A percentile compares a stretch with the other conserved stretches of the same genome.
Conservation (phyloP, 2,797 vertebrate genomes). For the Ispidina lecontei region DNA sequence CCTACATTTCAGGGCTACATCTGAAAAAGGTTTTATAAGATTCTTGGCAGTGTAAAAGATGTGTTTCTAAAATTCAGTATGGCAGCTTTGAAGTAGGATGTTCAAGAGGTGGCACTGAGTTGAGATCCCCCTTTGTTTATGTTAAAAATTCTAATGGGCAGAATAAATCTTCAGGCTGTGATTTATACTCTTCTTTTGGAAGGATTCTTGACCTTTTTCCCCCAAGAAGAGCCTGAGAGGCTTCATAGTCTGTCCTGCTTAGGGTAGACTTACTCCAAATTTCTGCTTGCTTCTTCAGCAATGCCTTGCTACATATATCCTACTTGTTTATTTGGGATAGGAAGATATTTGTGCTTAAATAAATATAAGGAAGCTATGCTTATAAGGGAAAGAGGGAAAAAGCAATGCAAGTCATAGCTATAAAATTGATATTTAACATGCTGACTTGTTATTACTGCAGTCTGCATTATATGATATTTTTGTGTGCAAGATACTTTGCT, state of each 20-base stretch:
- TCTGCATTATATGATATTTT: not conserved
- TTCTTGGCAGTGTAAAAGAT: not conserved
- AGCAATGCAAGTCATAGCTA: not conserved
- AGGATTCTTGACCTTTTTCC: not conserved
- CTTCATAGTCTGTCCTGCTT: not conserved
- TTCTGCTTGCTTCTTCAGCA: not conserved
- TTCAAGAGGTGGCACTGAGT: not conserved
- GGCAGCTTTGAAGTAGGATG: not conserved
- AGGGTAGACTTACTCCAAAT: not conserved
- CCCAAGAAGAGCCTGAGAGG: not conserved
- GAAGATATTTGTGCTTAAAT: not conserved
- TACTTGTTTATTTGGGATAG: not conserved
- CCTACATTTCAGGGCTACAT: not conserved
- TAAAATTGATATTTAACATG: not conserved
- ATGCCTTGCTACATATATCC: not conserved
- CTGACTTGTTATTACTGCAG: conserved; percentile 12
- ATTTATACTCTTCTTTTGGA: not conserved
- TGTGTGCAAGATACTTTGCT: not conserved
- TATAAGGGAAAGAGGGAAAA: not conserved
- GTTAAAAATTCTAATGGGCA: not conserved
- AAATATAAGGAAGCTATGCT: not conserved
- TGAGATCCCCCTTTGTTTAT: not conserved
- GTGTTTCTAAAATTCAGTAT: not conserved
- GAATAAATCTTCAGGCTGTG: not conserved
- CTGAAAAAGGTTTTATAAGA: not conserved